These are phyloP conservation scores for Orius laevigatus DNA, from an alignment of 1,140 invertebrate species.

Conservation along the genomic window DNA sequence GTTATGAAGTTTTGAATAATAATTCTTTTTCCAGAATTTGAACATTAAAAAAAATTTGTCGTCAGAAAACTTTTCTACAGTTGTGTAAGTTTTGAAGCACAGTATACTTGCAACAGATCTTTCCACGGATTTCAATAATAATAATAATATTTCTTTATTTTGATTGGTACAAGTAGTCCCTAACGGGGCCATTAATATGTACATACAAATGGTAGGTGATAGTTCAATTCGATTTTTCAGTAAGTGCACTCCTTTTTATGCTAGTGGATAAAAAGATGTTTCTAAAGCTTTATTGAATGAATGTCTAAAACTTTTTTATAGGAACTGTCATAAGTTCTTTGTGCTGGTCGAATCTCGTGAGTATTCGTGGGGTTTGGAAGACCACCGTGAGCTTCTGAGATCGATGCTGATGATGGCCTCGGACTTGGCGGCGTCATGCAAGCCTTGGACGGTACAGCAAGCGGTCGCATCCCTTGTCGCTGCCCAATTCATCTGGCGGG, in stretches of 20 bases:
- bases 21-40: constrained; percentile 29
- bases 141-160: constrained; percentile 28
- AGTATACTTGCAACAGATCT: constrained; percentile 50
- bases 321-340: constrained; percentile 37
- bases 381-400: no score
- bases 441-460: constrained; percentile 46
- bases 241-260: no score
- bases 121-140: constrained; percentile 46
- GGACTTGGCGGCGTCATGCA: constrained; percentile 46
- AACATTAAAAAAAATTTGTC: constrained; percentile 44
- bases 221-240: no score
- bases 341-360: constrained; percentile 30
- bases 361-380: constrained; percentile 34
- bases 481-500: constrained; percentile 29
- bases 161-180: background rate
- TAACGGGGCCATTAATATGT: no score
- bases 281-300: no score
- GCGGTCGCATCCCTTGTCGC: constrained; percentile 29
- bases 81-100: constrained; percentile 43
- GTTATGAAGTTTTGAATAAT: no score
- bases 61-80: constrained; percentile 38
- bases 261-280: no score
- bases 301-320: no score
- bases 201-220: no score
- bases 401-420: constrained; percentile 52